A percentile compares a stretch with the other conserved stretches of the same genome.
Conservation (phyloP, 2,888 invertebrate genomes). For the Lithophane semibrunnea region DNA sequence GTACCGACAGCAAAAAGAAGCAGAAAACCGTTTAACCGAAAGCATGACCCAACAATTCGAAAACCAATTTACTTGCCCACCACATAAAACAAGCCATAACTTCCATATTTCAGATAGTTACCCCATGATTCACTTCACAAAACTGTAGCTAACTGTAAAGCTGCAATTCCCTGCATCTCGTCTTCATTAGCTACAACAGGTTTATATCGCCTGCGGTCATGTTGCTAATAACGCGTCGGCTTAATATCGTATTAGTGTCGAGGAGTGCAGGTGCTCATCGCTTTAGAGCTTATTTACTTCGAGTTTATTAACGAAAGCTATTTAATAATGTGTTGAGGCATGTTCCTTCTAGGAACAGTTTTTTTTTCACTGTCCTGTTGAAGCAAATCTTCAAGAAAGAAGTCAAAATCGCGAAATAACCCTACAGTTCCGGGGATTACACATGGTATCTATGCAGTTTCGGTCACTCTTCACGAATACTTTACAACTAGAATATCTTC, state of each 20-base stretch:
- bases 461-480: neutral
- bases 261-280: slow-evolving; percentile 18
- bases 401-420: neutral
- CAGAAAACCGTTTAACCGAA: no score
- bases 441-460: neutral
- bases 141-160: slow-evolving; percentile 41
- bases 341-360: neutral
- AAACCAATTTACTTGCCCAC: neutral
- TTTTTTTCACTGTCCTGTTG: no score
- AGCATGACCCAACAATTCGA: no score
- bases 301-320: neutral
- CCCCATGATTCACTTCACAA: slow-evolving; percentile 26
- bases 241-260: slow-evolving; percentile 15
- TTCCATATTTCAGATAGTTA: neutral
- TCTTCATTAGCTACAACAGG: slow-evolving; percentile 39
- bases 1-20: no score
- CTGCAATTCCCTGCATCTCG: slow-evolving; percentile 26
- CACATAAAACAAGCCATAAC: neutral
- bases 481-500: neutral
- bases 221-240: slow-evolving; percentile 18
- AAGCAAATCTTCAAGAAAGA: neutral
- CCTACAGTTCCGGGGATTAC: neutral
- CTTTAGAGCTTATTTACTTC: neutral
- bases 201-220: slow-evolving; percentile 26
- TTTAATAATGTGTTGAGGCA: no score